Conservation (phyloP, 2,888 invertebrate species). For the Ichneumon xanthorius region DNA sequence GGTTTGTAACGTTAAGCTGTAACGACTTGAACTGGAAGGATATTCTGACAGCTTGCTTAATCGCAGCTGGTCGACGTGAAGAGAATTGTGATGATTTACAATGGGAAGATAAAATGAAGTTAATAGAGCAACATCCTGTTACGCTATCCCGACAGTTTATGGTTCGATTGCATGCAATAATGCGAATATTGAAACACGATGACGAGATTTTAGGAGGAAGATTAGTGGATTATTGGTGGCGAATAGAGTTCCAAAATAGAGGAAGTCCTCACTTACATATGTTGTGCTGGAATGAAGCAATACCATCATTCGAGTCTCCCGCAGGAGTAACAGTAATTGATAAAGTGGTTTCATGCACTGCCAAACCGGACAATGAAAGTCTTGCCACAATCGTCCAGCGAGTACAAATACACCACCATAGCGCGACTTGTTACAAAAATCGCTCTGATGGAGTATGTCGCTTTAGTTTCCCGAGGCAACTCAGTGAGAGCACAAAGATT, state of each 20-base stretch:
- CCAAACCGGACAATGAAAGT: constrained; percentile 55
- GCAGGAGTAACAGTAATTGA: constrained; percentile 67
- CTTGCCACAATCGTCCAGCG: constrained; percentile 63
- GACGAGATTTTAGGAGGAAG: constrained; percentile 58
- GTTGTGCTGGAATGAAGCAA: constrained; percentile 75
- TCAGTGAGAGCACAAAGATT: constrained; percentile 66
- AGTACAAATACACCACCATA: constrained; percentile 69
- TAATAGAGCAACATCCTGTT: constrained; percentile 61
- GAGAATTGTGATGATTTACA: constrained; percentile 35
- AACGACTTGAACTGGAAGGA: constrained; percentile 78
- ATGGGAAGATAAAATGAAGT: constrained; percentile 37
- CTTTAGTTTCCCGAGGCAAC: constrained; percentile 72
- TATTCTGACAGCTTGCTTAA: constrained; percentile 78
- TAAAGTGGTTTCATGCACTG: constrained; percentile 61
- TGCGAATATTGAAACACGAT: constrained; percentile 69
- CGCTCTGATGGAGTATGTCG: constrained; percentile 60
- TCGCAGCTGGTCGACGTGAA: constrained; percentile 72
- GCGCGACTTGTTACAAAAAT: constrained; percentile 66
- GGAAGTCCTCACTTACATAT: constrained; percentile 79
- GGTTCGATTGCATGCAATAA: constrained; percentile 72
- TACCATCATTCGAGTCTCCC: constrained; percentile 65
- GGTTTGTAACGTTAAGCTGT: constrained; percentile 71
- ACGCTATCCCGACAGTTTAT: constrained; percentile 72
- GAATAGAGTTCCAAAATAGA: constrained; percentile 79
- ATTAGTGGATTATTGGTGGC: constrained; percentile 74